phyloP scores from a whole-genome alignment of 2,113 vertebrate species.

The Ammodytes marinus region DNA sequence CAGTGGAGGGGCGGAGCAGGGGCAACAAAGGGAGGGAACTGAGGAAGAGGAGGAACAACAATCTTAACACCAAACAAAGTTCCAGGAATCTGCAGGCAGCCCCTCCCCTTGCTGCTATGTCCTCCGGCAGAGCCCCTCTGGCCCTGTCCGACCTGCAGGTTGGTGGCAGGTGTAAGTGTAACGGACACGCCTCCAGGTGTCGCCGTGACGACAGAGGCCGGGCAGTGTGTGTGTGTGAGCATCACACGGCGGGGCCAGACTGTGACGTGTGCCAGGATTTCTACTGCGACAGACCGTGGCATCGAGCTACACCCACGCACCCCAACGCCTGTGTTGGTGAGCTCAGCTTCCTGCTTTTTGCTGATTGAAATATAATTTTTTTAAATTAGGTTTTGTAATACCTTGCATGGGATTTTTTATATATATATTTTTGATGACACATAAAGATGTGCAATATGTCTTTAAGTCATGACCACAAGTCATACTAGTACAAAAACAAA shows the following conservation, averaged over 20 bases:
- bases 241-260: slow-evolving; percentile 88
- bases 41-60: slow-evolving; percentile 84
- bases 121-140: slow-evolving; percentile 48
- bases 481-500: background rate
- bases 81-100: slow-evolving; percentile 55
- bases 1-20: slow-evolving; percentile 65
- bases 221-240: slow-evolving; percentile 85
- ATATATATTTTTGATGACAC: background rate
- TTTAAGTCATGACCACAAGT: background rate
- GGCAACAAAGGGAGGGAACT: slow-evolving; percentile 76
- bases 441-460: background rate
- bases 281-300: slow-evolving; percentile 89
- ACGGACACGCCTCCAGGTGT: slow-evolving; percentile 89
- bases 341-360: slow-evolving; percentile 45
- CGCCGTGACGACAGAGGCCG: slow-evolving; percentile 78
- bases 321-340: slow-evolving; percentile 90
- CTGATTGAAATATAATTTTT: no score
- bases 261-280: slow-evolving; percentile 89
- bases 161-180: slow-evolving; percentile 89
- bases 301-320: slow-evolving; percentile 87
- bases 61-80: slow-evolving; percentile 52
- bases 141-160: slow-evolving; percentile 88
- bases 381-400: background rate
- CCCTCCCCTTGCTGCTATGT: slow-evolving; percentile 26
- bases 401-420: background rate